These are phyloP conservation scores for Acleris holmiana DNA, from an alignment of 2,888 invertebrate species.

Conservation along the genomic window DNA sequence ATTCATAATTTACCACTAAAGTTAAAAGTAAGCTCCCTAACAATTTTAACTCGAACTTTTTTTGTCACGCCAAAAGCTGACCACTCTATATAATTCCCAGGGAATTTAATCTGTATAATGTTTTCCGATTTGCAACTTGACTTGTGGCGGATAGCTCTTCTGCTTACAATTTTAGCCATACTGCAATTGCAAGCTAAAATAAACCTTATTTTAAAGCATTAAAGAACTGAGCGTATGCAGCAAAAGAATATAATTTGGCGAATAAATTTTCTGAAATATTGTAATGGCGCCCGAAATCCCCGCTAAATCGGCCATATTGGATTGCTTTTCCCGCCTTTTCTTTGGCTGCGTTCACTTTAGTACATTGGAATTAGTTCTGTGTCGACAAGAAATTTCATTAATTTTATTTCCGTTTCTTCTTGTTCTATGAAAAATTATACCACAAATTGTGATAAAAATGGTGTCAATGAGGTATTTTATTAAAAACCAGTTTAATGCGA, in stretches of 20 bases:
- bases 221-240: constrained; percentile 31
- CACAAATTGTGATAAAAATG: too few relatives aligned
- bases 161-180: constrained; percentile 44
- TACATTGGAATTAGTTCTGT: constrained; percentile 33
- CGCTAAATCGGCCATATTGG: constrained; percentile 68
- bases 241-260: constrained; percentile 39
- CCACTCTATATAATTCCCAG: constrained; percentile 52
- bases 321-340: constrained; percentile 58
- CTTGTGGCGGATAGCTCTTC: constrained; percentile 63
- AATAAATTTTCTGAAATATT: constrained; percentile 60
- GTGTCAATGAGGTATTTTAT: too few relatives aligned
- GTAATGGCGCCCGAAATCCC: constrained; percentile 66
- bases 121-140: constrained; percentile 72
- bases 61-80: constrained; percentile 1
- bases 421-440: neutral
- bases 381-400: constrained; percentile 27
- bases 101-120: constrained; percentile 74
- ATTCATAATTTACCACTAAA: too few relatives aligned
- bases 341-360: constrained; percentile 42
- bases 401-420: constrained; percentile 6
- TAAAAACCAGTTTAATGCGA: too few relatives aligned
- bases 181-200: constrained; percentile 39
- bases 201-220: constrained; percentile 24
- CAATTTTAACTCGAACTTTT: neutral
- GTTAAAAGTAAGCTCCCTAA: too few relatives aligned